phyloP scores from a whole-genome alignment of 2,888 invertebrate species.

The Mystacides longicornis region DNA sequence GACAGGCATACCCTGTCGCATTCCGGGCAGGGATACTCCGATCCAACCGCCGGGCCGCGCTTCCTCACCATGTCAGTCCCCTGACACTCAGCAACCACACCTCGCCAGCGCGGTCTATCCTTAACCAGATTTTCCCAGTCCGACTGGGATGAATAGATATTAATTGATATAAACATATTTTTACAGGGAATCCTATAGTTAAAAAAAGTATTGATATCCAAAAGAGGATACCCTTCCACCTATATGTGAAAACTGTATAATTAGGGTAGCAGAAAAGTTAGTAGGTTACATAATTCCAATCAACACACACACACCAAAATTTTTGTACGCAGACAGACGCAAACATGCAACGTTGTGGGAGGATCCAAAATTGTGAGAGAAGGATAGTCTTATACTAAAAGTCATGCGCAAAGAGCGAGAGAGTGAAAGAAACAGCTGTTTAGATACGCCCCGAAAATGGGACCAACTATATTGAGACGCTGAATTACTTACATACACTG shows the following conservation, averaged over 20 bases:
- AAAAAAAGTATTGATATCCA: too few relatives aligned
- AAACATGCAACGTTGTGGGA: conserved; percentile 16
- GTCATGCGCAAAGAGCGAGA: conserved; percentile 4
- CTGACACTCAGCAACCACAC: too few relatives aligned
- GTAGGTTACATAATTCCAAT: conserved; percentile 20
- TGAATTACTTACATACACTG: background rate
- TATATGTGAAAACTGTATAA: background rate
- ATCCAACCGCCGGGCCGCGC: too few relatives aligned
- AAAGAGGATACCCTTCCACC: too few relatives aligned
- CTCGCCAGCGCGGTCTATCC: too few relatives aligned
- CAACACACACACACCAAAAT: conserved; percentile 5
- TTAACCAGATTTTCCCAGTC: too few relatives aligned
- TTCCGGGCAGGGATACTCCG: too few relatives aligned
- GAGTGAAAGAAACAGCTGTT: conserved; percentile 21
- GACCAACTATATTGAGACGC: conserved; percentile 18
- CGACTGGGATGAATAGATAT: too few relatives aligned
- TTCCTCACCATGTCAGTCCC: too few relatives aligned
- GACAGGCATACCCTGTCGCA: too few relatives aligned
- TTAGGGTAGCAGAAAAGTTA: conserved; percentile 11
- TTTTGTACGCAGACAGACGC: background rate
- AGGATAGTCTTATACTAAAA: conserved; percentile 4
- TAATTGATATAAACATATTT: too few relatives aligned
- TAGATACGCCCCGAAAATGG: conserved; percentile 24
- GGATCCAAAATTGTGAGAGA: conserved; percentile 10
- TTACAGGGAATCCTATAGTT: too few relatives aligned